A percentile compares a stretch with the other conserved stretches of the same genome.
Evolutionary conservation across 2,888 invertebrate species (phyloP).

Genomic region (Xanthorhoe spadicearia): DNA sequence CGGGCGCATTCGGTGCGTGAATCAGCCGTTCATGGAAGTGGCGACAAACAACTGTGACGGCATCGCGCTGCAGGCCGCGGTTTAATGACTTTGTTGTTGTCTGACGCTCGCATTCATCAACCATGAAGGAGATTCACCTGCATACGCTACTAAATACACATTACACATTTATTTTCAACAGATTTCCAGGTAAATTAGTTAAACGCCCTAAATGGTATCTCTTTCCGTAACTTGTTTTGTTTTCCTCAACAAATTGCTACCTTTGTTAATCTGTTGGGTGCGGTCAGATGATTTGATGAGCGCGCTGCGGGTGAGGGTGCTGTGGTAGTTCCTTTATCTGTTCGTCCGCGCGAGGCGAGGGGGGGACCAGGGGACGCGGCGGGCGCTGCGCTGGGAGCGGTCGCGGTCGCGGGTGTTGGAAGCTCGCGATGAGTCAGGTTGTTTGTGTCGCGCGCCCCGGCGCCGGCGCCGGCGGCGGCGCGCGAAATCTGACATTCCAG

Average conservation of each 20-base stretch:
- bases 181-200: not conserved
- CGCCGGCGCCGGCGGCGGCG: slow-evolving; percentile 2
- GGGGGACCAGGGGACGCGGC: too few relatives aligned
- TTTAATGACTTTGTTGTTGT: slow-evolving; percentile 22
- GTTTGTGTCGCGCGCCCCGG: slow-evolving; percentile 29
- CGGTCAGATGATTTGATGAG: not conserved
- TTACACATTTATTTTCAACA: slow-evolving; percentile 1
- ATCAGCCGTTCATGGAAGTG: slow-evolving; percentile 33
- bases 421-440: slow-evolving; percentile 41
- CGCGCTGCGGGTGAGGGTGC: not conserved
- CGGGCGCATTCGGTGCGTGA: slow-evolving; percentile 21
- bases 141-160: not conserved
- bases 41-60: slow-evolving; percentile 32
- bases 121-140: slow-evolving; percentile 15
- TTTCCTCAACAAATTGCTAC: slow-evolving; percentile 2
- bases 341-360: not conserved
- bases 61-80: slow-evolving; percentile 11
- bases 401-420: slow-evolving; percentile 13
- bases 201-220: not conserved
- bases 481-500: slow-evolving; percentile 43
- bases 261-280: not conserved
- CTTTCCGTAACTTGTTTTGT: slow-evolving; percentile 3
- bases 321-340: not conserved
- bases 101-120: slow-evolving; percentile 4
- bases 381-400: slow-evolving; percentile 5